phyloP scores from a whole-genome alignment of 2,113 vertebrate species.

The Coracopsis vasa region DNA sequence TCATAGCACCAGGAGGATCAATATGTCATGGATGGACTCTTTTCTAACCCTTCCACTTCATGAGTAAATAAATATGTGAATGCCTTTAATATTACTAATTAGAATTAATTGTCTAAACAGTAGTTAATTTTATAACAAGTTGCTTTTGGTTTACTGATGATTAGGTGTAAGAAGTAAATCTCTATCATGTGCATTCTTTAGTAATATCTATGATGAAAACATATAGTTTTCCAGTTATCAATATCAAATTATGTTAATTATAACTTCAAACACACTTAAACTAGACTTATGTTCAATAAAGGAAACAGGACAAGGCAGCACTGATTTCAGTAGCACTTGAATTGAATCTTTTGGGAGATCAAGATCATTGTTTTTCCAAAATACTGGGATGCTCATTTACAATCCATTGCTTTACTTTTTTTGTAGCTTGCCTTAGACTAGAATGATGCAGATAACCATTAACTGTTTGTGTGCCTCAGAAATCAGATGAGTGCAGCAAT shows the following conservation, averaged over 20 bases:
- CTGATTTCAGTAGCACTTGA: background rate
- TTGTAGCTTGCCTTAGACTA: constrained; percentile 18
- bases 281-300: background rate
- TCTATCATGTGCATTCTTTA: background rate
- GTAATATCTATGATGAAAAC: background rate
- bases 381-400: background rate
- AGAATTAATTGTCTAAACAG: constrained; percentile 45
- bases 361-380: background rate
- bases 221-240: background rate
- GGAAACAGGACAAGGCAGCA: background rate
- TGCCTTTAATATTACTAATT: constrained; percentile 56
- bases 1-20: background rate
- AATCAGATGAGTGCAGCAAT: background rate
- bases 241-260: background rate
- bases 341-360: background rate
- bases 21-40: background rate
- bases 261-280: background rate
- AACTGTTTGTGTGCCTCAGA: background rate
- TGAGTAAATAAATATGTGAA: constrained; percentile 46
- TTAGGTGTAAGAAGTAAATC: background rate
- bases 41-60: constrained; percentile 37
- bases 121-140: constrained; percentile 28
- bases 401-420: background rate
- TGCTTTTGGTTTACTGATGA: background rate
- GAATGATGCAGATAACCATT: background rate